Evolutionary conservation across 2,113 vertebrate species (phyloP), one percentile per base, ranked within the genome.

Genomic region (Leptobrachium ailaonicum): DNA sequence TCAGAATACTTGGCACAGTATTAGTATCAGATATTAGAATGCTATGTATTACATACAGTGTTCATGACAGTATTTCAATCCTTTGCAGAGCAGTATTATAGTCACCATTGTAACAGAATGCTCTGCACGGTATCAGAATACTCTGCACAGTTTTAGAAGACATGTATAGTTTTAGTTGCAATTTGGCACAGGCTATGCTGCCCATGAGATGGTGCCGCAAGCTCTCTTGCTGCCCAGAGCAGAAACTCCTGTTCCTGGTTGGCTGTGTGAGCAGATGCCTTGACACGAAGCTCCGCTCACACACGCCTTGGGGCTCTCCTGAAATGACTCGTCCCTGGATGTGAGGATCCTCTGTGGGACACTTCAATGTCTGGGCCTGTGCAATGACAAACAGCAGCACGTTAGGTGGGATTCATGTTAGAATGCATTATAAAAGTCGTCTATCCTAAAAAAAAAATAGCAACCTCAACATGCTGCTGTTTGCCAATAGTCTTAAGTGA

Each of bases 321-420:
- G 77, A 72, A 54, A 66, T 63, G 77, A 64, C 66, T 63, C 71
- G 54, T 80, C 71, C 71, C 56, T 71, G 78, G 70, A 41, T 42
- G 47, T 73, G 70, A 47, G 77, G 70, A 54, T 73, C 70, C 70
- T 40, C 44, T 42, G 62, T 44, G 63, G 78, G 78, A 47, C 1
- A 44, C 77, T 45, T 80, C 78, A 80, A 10, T 80, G 78, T 56
- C 78, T 56, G 78, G 78, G 71, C 78, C 78, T 80, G 78, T 80
- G 63, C 78, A 80, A 80, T 80, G 78, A 80, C 71, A 80, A 80
- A 80, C 78, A 73, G 78, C 78, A 80, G 78, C 78, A 73, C 58
- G 71, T 80, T 80, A 80, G 78, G 78, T 53, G 71, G 77, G 42
- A 62, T 12, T 73, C 32, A 73, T 0, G 66, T 69, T 53, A 80